A percentile compares a stretch with the other conserved stretches of the same genome.
Conservation (phyloP, 2,797 vertebrate species). For the Allobates femoralis region DNA sequence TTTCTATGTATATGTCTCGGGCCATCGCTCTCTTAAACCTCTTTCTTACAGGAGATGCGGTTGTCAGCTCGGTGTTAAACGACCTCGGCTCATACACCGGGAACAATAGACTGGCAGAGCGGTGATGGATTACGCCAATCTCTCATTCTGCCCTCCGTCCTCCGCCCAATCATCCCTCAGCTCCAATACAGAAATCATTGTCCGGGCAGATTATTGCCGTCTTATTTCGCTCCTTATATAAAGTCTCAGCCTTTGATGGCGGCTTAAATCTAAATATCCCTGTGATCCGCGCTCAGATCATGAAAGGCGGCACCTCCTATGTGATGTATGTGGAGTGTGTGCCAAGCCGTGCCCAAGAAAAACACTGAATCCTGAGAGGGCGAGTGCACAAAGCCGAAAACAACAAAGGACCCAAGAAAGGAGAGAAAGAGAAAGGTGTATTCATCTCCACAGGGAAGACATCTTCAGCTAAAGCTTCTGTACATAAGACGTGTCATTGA, state of each 20-base stretch:
- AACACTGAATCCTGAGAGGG: background rate
- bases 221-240: slow-evolving; percentile 10
- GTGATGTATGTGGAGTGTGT: background rate
- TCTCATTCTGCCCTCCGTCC: slow-evolving; percentile 20
- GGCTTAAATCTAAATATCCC: slow-evolving; percentile 13
- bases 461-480: slow-evolving; percentile 9
- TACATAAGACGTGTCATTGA: background rate
- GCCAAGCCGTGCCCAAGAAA: background rate
- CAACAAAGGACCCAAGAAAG: background rate
- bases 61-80: background rate
- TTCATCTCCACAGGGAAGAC: background rate
- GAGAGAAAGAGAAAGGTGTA: too few relatives aligned
- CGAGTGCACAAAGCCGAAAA: background rate
- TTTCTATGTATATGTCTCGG: background rate
- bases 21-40: slow-evolving; percentile 5
- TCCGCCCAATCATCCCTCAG: background rate
- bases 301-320: background rate
- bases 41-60: background rate
- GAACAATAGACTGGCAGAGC: background rate
- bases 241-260: background rate
- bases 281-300: background rate
- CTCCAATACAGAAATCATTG: background rate
- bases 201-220: background rate
- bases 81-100: background rate
- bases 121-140: slow-evolving; percentile 35